Evolutionary conservation across 2,888 invertebrate species (phyloP).

Genomic region (Pachliopta kotzebuea): DNA sequence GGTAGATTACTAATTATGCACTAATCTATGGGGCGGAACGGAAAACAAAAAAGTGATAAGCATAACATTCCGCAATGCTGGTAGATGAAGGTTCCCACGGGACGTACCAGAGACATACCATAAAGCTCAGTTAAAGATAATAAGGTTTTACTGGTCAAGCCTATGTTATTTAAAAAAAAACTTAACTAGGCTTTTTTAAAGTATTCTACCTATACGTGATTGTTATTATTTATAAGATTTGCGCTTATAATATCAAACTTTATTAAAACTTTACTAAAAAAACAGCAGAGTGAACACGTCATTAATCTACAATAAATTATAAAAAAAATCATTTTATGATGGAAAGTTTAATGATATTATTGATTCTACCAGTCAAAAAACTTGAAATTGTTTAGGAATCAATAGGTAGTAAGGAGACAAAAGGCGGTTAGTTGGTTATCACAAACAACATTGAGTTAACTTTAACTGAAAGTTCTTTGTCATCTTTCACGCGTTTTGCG

Average conservation of each 20-base stretch:
- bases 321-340: too few species aligned
- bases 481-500: slow-evolving; percentile 8
- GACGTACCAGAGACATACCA: slow-evolving; percentile 1
- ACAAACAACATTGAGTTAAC: not conserved
- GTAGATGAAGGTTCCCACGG: slow-evolving; percentile 25
- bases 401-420: not conserved
- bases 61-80: slow-evolving; percentile 26
- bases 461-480: slow-evolving; percentile 8
- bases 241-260: not conserved
- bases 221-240: not conserved
- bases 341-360: too few species aligned
- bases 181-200: not conserved
- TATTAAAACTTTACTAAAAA: not conserved
- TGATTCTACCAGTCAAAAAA: too few species aligned
- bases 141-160: not conserved
- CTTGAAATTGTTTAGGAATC: not conserved
- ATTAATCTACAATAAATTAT: too few species aligned
- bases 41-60: slow-evolving; percentile 28
- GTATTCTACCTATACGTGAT: not conserved
- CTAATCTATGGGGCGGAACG: slow-evolving; percentile 30
- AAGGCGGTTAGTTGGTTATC: slow-evolving; percentile 5
- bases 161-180: too few species aligned
- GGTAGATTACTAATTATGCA: slow-evolving; percentile 26
- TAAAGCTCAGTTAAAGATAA: not conserved
- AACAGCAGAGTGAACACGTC: too few species aligned